Conservation (phyloP, 2,113 vertebrate species). For the Aphelocoma coerulescens region DNA sequence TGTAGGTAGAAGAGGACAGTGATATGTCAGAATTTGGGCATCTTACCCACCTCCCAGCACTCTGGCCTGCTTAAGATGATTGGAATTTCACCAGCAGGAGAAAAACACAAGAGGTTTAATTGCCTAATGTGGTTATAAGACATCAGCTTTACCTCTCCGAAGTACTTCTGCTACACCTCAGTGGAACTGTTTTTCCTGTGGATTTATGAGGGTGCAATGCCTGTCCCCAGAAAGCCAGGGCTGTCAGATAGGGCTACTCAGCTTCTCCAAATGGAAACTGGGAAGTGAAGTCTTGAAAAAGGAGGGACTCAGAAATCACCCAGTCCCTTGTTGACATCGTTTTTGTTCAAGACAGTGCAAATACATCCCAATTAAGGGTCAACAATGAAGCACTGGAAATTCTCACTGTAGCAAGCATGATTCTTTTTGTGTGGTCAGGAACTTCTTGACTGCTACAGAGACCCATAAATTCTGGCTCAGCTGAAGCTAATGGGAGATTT, state of each 20-base stretch:
- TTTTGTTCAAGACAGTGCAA: background rate
- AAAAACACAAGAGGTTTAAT: background rate
- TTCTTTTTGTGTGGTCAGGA: background rate
- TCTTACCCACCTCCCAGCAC: background rate
- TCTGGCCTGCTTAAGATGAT: background rate
- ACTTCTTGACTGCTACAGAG: background rate
- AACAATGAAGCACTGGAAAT: background rate
- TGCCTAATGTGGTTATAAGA: background rate
- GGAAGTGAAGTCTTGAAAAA: background rate
- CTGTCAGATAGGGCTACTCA: background rate
- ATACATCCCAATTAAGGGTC: background rate
- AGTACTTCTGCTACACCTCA: background rate
- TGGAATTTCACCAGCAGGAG: constrained; percentile 3
- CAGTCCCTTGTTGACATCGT: background rate
- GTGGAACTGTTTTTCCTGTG: background rate
- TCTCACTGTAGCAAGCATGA: background rate
- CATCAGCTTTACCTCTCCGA: background rate
- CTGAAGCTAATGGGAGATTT: background rate
- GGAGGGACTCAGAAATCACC: background rate
- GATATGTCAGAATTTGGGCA: background rate
- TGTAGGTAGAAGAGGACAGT: background rate
- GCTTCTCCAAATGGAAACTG: background rate
- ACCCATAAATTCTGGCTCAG: background rate
- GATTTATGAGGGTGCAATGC: background rate
- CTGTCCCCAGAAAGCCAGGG: background rate